Conservation (phyloP, 2,113 vertebrate genomes). For the Cryptomyrus ogoouensis region DNA sequence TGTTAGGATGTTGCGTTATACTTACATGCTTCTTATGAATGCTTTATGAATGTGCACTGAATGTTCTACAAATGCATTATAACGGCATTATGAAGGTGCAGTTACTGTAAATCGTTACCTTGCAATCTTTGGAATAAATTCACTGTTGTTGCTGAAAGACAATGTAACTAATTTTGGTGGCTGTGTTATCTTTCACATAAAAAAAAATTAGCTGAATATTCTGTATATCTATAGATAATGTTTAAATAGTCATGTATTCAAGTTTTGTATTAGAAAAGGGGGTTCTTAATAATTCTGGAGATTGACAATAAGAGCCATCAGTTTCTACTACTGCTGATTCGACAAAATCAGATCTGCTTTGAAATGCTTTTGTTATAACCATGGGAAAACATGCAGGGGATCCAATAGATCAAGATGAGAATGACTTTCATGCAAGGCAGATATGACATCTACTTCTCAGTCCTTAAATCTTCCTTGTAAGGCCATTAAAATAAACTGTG, state of each 20-base stretch:
- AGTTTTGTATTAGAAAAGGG: neutral
- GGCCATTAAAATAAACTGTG: slow-evolving; percentile 49
- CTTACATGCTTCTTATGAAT: neutral
- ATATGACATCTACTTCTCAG: slow-evolving; percentile 47
- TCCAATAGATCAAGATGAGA: neutral
- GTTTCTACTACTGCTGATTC: neutral
- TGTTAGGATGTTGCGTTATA: neutral
- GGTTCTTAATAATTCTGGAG: neutral
- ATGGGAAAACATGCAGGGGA: neutral
- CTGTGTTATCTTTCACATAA: neutral
- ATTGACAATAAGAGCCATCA: neutral
- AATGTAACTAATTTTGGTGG: neutral
- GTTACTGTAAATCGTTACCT: neutral
- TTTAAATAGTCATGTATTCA: neutral
- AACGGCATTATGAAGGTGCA: neutral
- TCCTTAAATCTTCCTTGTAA: slow-evolving; percentile 54
- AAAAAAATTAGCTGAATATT: neutral
- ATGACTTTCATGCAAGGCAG: neutral
- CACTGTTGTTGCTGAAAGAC: neutral
- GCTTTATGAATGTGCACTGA: neutral
- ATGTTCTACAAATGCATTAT: neutral
- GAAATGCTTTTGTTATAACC: neutral
- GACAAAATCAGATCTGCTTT: neutral
- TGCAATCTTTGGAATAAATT: neutral
- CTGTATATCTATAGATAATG: neutral